Conservation (phyloP, 2,113 vertebrate genomes). For the Stigmatopora nigra region DNA sequence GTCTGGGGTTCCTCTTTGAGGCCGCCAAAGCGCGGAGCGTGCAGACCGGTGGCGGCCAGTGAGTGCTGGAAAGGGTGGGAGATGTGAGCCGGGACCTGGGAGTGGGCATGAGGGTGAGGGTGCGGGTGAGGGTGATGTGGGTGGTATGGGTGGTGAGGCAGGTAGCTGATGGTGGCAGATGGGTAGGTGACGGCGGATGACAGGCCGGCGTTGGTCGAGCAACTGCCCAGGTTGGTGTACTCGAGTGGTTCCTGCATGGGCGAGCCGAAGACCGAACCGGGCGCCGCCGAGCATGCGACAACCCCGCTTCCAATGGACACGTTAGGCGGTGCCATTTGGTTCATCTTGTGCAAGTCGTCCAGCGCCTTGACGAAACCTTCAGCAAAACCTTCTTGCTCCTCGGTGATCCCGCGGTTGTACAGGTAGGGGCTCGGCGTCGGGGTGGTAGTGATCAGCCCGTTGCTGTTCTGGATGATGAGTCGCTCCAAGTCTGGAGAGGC, state of each 20-base stretch:
- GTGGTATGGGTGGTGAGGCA: constrained; percentile 75
- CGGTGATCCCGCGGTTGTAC: constrained; percentile 74
- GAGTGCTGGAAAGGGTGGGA: constrained; percentile 70
- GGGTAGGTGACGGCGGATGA: constrained; percentile 67
- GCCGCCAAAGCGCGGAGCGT: constrained; percentile 56
- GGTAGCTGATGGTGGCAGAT: constrained; percentile 71
- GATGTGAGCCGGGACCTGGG: constrained; percentile 62
- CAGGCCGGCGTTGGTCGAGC: constrained; percentile 61
- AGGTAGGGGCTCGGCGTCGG: constrained; percentile 75
- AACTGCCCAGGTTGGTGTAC: constrained; percentile 83
- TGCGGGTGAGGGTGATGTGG: constrained; percentile 67
- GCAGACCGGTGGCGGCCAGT: constrained; percentile 48
- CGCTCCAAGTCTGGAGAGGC: constrained; percentile 85
- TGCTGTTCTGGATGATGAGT: constrained; percentile 85
- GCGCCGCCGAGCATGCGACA: constrained; percentile 60
- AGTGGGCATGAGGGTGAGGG: constrained; percentile 76
- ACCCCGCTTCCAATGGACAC: constrained; percentile 77
- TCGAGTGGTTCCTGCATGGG: constrained; percentile 74
- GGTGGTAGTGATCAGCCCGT: constrained; percentile 83
- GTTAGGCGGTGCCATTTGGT: constrained; percentile 85
- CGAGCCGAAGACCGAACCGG: constrained; percentile 68
- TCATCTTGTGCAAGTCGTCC: constrained; percentile 92
- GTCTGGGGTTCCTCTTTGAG: constrained; percentile 88
- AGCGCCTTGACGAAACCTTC: constrained; percentile 86
- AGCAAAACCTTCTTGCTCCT: constrained; percentile 85